Evolutionary conservation across 2,888 invertebrate species (phyloP), one percentile per base, ranked within the genome.

Genomic region (Athrips mouffetella): DNA sequence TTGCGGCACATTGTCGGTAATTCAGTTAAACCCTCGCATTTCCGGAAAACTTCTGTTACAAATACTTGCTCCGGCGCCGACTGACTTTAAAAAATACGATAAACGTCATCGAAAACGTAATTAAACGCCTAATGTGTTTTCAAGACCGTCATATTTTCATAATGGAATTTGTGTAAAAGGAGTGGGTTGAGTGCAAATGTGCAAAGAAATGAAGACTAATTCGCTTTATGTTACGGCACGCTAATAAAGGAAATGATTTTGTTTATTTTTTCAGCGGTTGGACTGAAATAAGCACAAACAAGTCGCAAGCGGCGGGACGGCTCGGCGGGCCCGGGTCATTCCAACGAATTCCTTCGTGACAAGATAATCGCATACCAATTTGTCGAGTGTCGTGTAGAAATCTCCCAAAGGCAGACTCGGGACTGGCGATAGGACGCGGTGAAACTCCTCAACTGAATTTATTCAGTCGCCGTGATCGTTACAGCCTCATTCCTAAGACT

Each of bases 301-400:
- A 49, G 51, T 54, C 54, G 48, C 45, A 42, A 44, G 44, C 40
- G 52, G 37, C 51, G 45, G 30, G 47, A 27, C 49, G 52, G 47
- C 53, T 49, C 49, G 60, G 59, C 59, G 54, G n/a, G 47, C 53
- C 39, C 52, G 52, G 64, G 63, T 66, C 65, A 62, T 65, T 68
- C 65, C 64, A 55, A 65, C 49, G 60, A 68, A 81, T 80, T 73
- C 75, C 67, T 62, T 53, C 48, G 58, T 62, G 76, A 76, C 79
- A 75, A 62, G 54, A 77, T 80, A 77, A 83, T 79, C 76, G 39
- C 70, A 60, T 70, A 62, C 61, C 71, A 78, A 82, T 81, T 80
- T 77, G 76, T 78, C 69, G 60, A 72, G 70, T 73, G 78, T 70
- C 74, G 55, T 48, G 15, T 13, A 52, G 65, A 63, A 65, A 77